Evolutionary conservation across 2,113 vertebrate species (phyloP).

Genomic region (Muscicapa adusta): DNA sequence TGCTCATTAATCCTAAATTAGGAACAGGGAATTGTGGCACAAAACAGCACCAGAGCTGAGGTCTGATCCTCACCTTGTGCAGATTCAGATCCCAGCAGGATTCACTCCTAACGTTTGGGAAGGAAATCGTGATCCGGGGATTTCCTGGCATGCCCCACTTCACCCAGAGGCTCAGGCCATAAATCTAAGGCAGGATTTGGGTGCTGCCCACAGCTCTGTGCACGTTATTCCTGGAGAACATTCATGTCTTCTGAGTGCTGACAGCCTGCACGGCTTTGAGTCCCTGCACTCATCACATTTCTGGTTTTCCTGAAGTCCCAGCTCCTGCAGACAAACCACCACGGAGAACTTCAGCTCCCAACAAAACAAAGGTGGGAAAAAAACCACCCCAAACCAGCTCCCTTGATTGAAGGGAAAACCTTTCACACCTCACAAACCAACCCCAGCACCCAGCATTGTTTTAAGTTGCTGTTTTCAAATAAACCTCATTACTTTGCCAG

Average conservation of each 20-base stretch:
- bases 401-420: not conserved
- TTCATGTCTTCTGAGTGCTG: not conserved
- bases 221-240: not conserved
- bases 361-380: not conserved
- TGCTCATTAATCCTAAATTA: not conserved
- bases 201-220: not conserved
- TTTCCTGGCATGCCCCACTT: not conserved
- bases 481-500: not conserved
- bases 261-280: not conserved
- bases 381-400: not conserved
- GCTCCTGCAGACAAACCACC: not conserved
- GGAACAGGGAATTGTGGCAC: not conserved
- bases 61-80: not conserved
- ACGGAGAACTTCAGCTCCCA: not conserved
- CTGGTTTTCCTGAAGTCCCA: not conserved
- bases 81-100: not conserved
- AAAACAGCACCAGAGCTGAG: fast-evolving
- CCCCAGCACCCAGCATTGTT: fast-evolving
- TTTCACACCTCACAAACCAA: not conserved
- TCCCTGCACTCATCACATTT: not conserved
- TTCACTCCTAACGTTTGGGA: too few species aligned
- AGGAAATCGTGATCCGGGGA: fast-evolving
- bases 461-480: not conserved
- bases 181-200: not conserved
- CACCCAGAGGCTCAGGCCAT: not conserved